Evolutionary conservation across 2,888 invertebrate genomes (phyloP).

Genomic region (Cosmia pyralina): DNA sequence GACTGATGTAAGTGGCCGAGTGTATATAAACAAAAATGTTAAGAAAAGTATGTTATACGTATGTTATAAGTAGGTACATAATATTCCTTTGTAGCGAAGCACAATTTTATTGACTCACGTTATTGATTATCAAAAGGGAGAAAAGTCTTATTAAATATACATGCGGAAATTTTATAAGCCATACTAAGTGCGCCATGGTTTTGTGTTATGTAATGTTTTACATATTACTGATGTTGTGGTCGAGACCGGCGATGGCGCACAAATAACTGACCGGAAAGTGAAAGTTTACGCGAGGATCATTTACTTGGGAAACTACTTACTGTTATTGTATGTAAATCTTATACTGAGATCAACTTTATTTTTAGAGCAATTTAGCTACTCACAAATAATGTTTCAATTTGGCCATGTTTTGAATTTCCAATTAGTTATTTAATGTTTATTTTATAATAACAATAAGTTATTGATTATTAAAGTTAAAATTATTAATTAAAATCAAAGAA

Average conservation of each 20-base stretch:
- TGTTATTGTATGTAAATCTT: conserved; percentile 39
- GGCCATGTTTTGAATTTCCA: background rate
- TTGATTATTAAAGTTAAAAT: background rate
- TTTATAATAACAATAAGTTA: background rate
- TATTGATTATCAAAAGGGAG: background rate
- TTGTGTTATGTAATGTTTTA: conserved; percentile 62
- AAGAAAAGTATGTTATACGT: background rate
- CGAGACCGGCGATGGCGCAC: conserved; percentile 48
- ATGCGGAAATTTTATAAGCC: conserved; percentile 30
- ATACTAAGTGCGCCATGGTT: conserved; percentile 35
- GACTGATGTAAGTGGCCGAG: too few relatives aligned
- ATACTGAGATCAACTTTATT: conserved; percentile 1
- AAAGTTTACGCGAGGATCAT: conserved; percentile 65
- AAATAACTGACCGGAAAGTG: conserved; percentile 62
- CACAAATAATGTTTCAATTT: background rate
- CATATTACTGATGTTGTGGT: conserved; percentile 63
- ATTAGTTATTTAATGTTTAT: background rate
- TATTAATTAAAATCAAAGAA: background rate
- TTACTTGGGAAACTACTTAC: conserved; percentile 51
- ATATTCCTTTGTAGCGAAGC: background rate
- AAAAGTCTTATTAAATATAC: background rate
- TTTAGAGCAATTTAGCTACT: background rate
- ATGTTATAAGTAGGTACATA: too few relatives aligned
- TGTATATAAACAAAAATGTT: background rate
- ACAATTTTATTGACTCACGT: background rate